These are phyloP conservation scores for Peromyscus aztecus DNA, from an alignment of 2,797 vertebrate genomes.

Conservation along the genomic window DNA sequence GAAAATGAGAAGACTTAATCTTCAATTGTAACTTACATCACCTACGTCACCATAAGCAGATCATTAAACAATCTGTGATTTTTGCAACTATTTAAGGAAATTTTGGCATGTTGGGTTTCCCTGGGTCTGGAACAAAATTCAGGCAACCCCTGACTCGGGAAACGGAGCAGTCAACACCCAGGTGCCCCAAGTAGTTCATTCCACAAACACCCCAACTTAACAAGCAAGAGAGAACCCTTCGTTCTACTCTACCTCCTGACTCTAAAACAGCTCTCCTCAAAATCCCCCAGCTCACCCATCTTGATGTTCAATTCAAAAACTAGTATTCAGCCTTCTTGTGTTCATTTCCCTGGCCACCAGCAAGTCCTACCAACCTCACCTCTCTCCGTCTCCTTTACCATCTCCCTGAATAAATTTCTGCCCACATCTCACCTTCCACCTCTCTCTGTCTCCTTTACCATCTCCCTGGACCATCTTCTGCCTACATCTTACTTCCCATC, in stretches of 20 bases:
- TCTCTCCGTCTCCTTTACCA: not conserved
- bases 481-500: not conserved
- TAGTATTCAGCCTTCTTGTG: not conserved
- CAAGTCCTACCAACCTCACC: not conserved
- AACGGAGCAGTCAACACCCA: not conserved
- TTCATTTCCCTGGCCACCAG: not conserved
- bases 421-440: not conserved
- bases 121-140: slow-evolving; percentile 18
- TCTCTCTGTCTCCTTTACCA: not conserved
- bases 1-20: slow-evolving; percentile 15
- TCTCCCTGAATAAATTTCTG: not conserved
- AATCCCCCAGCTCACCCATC: not conserved
- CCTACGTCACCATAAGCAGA: not conserved
- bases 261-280: not conserved
- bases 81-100: not conserved
- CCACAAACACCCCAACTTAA: not conserved
- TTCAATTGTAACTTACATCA: not conserved
- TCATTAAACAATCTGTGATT: not conserved
- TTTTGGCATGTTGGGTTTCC: not conserved
- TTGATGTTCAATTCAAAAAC: not conserved
- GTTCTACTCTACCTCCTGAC: not conserved
- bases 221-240: not conserved
- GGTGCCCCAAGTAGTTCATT: fast-evolving
- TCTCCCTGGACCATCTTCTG: not conserved
- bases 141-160: not conserved